phyloP scores from a whole-genome alignment of 2,797 vertebrate species.

The Lepilemur septentrionalis region DNA sequence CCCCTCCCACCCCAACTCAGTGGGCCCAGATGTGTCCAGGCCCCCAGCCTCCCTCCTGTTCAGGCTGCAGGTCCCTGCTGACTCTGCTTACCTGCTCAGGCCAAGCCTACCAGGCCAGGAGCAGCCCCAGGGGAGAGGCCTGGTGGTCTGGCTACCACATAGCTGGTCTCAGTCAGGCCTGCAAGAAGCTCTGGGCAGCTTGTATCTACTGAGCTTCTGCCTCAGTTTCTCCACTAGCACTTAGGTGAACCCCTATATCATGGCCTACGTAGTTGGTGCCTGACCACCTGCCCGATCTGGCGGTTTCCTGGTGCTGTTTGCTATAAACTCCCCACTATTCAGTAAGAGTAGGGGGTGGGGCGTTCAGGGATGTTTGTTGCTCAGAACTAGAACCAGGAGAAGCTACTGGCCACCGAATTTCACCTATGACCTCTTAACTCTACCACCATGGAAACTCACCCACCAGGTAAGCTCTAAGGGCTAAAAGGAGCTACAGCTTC shows the following conservation, averaged over 20 bases:
- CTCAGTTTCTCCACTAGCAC: background rate
- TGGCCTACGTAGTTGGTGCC: background rate
- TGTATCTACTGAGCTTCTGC: background rate
- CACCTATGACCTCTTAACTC: background rate
- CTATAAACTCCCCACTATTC: background rate
- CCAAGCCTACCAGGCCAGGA: background rate
- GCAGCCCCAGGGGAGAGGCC: background rate
- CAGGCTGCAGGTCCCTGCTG: background rate
- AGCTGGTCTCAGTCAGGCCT: background rate
- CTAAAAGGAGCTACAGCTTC: background rate
- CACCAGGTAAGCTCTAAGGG: background rate
- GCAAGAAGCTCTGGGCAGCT: background rate
- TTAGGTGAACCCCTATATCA: background rate
- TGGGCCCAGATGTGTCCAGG: background rate
- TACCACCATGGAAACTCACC: background rate
- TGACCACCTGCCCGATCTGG: background rate
- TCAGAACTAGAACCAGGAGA: conserved; percentile 1
- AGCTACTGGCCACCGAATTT: background rate
- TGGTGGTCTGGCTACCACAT: background rate
- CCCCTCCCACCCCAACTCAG: background rate
- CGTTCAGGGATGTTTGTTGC: background rate
- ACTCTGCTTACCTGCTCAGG: background rate
- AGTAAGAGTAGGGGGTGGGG: background rate
- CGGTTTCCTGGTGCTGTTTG: background rate
- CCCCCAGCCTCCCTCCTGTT: background rate